Conservation (phyloP, 2,113 vertebrate species). For the Budorcas taxicolor region DNA sequence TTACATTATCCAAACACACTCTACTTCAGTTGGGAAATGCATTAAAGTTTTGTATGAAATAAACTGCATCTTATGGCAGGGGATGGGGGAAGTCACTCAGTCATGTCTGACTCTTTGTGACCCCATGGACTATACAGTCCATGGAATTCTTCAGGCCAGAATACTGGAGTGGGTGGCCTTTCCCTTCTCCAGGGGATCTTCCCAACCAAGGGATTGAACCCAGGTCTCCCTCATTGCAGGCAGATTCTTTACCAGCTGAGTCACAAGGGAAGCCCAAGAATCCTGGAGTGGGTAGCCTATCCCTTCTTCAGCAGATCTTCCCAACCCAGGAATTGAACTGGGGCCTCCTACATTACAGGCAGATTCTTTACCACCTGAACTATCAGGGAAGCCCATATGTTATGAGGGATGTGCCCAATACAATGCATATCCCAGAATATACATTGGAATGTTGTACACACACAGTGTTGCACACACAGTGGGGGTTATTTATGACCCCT, state of each 20-base stretch:
- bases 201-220: background rate
- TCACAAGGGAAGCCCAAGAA: background rate
- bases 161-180: background rate
- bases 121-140: background rate
- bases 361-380: background rate
- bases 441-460: background rate
- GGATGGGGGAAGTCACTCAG: background rate
- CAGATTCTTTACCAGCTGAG: background rate
- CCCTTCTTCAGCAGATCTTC: background rate
- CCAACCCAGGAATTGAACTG: accelerated
- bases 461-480: background rate
- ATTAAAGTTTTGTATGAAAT: background rate
- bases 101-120: background rate
- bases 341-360: background rate
- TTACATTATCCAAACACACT: background rate
- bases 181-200: background rate
- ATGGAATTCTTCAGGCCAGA: background rate
- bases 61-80: background rate
- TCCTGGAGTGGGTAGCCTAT: background rate
- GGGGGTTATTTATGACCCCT: background rate
- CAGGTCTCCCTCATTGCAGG: background rate
- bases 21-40: background rate
- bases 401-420: background rate
- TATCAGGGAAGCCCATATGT: background rate
- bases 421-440: background rate